These are phyloP conservation scores for Pyrochroa serraticornis DNA, from an alignment of 2,888 invertebrate genomes.

Conservation along the genomic window DNA sequence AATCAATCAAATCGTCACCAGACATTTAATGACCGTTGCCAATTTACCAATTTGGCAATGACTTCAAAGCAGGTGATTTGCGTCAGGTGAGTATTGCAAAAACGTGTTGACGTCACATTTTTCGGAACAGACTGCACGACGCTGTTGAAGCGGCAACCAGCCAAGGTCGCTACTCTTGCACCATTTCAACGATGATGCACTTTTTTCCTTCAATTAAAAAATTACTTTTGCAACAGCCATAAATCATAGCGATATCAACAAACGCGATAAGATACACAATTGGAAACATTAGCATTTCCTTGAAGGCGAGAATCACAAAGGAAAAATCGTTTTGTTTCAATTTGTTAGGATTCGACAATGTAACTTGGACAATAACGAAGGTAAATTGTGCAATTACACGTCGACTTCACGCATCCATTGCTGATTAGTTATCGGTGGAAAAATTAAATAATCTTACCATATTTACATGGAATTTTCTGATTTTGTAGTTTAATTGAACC, in stretches of 20 bases:
- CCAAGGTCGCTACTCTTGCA: constrained; percentile 12
- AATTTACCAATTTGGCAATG: constrained; percentile 22
- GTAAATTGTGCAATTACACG: too few species aligned
- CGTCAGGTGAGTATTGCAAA: constrained; percentile 20
- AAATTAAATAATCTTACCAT: constrained; percentile 7
- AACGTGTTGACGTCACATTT: constrained; percentile 12
- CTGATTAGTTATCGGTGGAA: not conserved
- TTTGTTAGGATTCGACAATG: too few species aligned
- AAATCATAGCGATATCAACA: not conserved
- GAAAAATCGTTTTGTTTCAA: too few species aligned
- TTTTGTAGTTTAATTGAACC: constrained; percentile 9
- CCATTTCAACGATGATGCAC: constrained; percentile 4
- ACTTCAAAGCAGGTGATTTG: constrained; percentile 15
- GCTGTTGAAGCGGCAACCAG: constrained; percentile 12
- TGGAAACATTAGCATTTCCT: too few species aligned
- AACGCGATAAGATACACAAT: too few species aligned
- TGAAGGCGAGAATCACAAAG: too few species aligned
- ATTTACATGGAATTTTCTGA: constrained; percentile 7
- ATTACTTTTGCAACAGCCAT: not conserved
- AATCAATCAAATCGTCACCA: constrained; percentile 7
- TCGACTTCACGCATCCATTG: too few species aligned
- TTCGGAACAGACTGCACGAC: constrained; percentile 24
- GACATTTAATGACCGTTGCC: constrained; percentile 6
- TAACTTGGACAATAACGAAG: too few species aligned
- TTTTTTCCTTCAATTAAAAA: constrained; percentile 7